Evolutionary conservation across 53 echinoderm and acorn worm genomes (phyloP).

Genomic region (Holothuria leucospilota): DNA sequence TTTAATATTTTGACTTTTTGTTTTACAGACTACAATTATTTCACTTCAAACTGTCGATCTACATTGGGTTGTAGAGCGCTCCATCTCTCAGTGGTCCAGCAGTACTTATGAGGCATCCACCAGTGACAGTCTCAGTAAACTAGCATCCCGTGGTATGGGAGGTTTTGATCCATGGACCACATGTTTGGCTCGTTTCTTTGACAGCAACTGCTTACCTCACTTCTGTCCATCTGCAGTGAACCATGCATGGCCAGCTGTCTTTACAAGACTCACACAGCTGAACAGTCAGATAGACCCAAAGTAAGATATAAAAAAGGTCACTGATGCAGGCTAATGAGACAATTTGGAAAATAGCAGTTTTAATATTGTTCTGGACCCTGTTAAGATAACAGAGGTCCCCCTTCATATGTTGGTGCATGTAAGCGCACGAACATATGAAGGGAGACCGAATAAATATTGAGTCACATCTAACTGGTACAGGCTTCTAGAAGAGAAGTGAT

Average conservation of each 20-base stretch:
- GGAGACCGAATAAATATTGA: too few species aligned
- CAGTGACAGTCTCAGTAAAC: conserved; percentile 84
- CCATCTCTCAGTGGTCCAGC: conserved; percentile 97
- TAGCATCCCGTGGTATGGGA: conserved; percentile 87
- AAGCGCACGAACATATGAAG: too few species aligned
- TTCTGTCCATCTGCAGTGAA: conserved; percentile 91
- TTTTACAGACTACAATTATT: conserved; percentile 82
- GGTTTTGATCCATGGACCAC: conserved; percentile 93
- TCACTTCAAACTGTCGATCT: conserved; percentile 87
- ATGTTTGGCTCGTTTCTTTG: conserved; percentile 90
- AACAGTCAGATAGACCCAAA: conserved; percentile 93
- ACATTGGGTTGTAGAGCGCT: conserved; percentile 96
- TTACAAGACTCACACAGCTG: conserved; percentile 86
- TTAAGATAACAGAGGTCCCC: too few species aligned
- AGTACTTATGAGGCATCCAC: conserved; percentile 93
- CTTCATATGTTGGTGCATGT: too few species aligned
- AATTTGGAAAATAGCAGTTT: too few species aligned
- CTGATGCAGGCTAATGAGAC: too few species aligned
- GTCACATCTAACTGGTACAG: too few species aligned
- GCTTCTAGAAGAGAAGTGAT: too few species aligned
- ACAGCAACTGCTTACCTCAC: conserved; percentile 85
- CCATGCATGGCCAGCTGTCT: conserved; percentile 95
- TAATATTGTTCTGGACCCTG: too few species aligned
- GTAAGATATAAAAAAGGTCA: conserved; percentile 44
- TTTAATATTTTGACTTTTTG: not conserved